phyloP scores from a whole-genome alignment of 2,888 invertebrate species.

The Sarcophaga caerulescens region DNA sequence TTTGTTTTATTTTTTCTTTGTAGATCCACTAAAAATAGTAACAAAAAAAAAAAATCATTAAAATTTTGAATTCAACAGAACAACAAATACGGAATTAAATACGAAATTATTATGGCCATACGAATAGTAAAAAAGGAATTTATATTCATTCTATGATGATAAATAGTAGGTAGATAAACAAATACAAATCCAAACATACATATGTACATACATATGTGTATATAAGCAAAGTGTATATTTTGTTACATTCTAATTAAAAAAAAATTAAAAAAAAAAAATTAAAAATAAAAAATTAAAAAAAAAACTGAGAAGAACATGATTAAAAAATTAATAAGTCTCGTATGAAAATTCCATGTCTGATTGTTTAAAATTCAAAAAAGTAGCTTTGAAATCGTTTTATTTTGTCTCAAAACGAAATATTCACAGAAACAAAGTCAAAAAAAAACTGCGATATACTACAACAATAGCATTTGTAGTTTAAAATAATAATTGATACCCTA shows the following conservation, averaged over 20 bases:
- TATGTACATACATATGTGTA: neutral
- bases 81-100: slow-evolving; percentile 29
- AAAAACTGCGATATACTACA: neutral
- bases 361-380: neutral
- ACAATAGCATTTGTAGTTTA: too few relatives aligned
- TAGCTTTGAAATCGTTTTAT: too few relatives aligned
- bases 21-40: neutral
- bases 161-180: neutral
- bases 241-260: slow-evolving; percentile 5
- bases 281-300: neutral
- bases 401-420: neutral
- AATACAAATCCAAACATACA: neutral
- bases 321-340: slow-evolving; percentile 56
- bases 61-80: slow-evolving; percentile 21
- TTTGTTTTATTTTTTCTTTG: neutral
- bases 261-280: neutral
- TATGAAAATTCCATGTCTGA: slow-evolving; percentile 20
- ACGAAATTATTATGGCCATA: slow-evolving; percentile 5
- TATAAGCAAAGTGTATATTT: neutral
- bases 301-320: slow-evolving; percentile 29
- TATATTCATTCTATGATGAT: neutral
- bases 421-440: neutral
- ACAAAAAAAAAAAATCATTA: neutral
- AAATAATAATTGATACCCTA: too few relatives aligned
- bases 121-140: neutral